Base-by-base conservation (phyloP, 2,113 vertebrate genomes). In the Nycticorax nycticorax region DNA sequence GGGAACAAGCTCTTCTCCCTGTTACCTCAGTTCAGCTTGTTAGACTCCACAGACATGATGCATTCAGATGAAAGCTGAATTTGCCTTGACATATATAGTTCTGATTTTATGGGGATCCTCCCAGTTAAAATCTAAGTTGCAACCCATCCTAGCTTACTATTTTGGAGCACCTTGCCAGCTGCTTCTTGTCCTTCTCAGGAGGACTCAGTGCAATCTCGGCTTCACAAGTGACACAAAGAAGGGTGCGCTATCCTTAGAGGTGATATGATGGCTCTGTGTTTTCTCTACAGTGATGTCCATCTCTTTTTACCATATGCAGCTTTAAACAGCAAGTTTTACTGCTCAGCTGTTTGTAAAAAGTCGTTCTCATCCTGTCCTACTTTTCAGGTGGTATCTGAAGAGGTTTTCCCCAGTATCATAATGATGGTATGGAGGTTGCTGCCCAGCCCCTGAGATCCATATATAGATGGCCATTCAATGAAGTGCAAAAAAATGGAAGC, bases 21-120 rank as follows among this genome's bases (percentile, higher is more conserved):
- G 0, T 76, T 60, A 41, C 24, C 33, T 62, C 3, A 0, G 16
- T 79, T 77, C 60, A 67, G 28, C 26, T 77, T 1, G 0, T 48
- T 69, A 50, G 16, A 33, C 33, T 93, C 13, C 56, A 67, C 41
- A 63, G 30, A 52, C 14, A 4, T 56, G 18, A 64, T 39, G 33
- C 45, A 41, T 79, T 83, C 82, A 73, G 33, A 47, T 53, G 78
- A 88, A 85, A 88, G 43, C 43, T 72, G 62, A 82, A 39, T 82
- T 92, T 92, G 30, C 62, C 57, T 75, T 22, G 30, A 68, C 12
- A 10, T 28, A 60, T 0, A 39, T 37, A 22, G 39, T 64, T 85
- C 48, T 27, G 39, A 53, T 68, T 95, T 86, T 77, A 88, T 0
- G 1, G 41, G 53, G 12, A 72, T 45, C 12, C 24, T 92, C n/a